Conservation (phyloP, 2,113 vertebrate species). For the Oncorhynchus mykiss region DNA sequence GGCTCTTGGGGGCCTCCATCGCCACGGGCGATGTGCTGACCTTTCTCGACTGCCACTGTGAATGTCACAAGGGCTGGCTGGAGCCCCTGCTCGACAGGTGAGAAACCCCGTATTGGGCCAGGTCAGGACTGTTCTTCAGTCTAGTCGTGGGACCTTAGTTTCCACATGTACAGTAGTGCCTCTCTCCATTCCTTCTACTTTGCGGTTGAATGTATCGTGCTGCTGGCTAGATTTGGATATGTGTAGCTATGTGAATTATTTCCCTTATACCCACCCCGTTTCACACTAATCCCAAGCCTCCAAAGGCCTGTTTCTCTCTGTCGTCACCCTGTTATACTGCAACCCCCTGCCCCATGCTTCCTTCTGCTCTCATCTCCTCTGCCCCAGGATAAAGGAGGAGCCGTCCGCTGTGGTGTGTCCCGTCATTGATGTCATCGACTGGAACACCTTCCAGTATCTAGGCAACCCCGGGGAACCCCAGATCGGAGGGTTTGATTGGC, state of each 20-base stretch:
- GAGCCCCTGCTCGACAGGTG: constrained; percentile 93
- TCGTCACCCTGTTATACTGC: not conserved
- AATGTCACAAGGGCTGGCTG: constrained; percentile 94
- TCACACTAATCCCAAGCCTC: too few relatives aligned
- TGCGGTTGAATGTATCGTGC: too few relatives aligned
- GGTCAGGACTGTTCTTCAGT: too few relatives aligned
- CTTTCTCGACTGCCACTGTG: constrained; percentile 96
- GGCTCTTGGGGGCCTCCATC: constrained; percentile 86
- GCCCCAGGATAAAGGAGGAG: constrained; percentile 86
- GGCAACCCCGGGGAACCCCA: constrained; percentile 92
- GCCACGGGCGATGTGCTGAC: constrained; percentile 88
- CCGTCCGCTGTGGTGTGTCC: constrained; percentile 92
- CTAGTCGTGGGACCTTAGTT: too few relatives aligned
- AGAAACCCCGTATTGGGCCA: not conserved
- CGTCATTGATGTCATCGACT: constrained; percentile 95
- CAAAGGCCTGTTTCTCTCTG: too few relatives aligned
- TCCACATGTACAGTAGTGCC: too few relatives aligned
- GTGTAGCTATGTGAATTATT: too few relatives aligned
- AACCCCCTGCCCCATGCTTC: not conserved
- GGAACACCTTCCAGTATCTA: constrained; percentile 96
- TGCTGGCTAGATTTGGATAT: too few relatives aligned
- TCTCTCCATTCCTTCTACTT: too few relatives aligned
- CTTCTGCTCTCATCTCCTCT: not conserved
- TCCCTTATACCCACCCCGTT: too few relatives aligned
- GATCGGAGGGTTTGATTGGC: constrained; percentile 96